These are phyloP conservation scores for Trichogramma dendrolimi DNA, from an alignment of 2,888 invertebrate species.

Conservation along the genomic window DNA sequence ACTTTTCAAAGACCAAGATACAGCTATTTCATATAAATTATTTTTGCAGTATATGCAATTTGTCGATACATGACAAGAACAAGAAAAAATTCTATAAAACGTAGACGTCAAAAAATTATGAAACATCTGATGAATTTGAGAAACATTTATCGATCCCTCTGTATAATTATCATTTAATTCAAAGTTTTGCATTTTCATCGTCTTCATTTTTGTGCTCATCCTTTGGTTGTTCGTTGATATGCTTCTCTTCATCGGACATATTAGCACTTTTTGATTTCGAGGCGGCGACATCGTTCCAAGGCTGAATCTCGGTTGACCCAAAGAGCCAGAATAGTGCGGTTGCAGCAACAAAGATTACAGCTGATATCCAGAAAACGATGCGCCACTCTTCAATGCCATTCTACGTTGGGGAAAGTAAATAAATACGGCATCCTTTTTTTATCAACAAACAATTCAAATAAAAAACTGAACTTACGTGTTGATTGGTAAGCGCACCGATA, in stretches of 20 bases:
- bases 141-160: too few species aligned
- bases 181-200: conserved; percentile 45
- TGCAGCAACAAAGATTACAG: conserved; percentile 64
- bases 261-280: conserved; percentile 8
- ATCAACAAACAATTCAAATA: neutral
- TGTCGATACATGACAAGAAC: too few species aligned
- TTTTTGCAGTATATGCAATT: too few species aligned
- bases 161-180: conserved; percentile 17
- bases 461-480: conserved; percentile 34
- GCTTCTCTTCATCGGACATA: conserved; percentile 40
- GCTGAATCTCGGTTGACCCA: conserved; percentile 68
- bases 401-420: conserved; percentile 51
- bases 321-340: conserved; percentile 68
- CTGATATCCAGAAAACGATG: conserved; percentile 69
- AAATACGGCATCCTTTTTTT: neutral
- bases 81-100: too few species aligned
- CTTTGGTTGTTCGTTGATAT: conserved; percentile 33
- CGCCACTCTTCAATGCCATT: conserved; percentile 75
- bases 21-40: too few species aligned
- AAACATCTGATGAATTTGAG: too few species aligned
- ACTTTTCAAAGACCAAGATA: too few species aligned
- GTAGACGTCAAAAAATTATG: too few species aligned
- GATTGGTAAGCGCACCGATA: conserved; percentile 44
- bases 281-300: conserved; percentile 62
- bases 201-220: conserved; percentile 33